Evolutionary conservation across 2,113 vertebrate genomes (phyloP).

Genomic region (Prunella himalayana): DNA sequence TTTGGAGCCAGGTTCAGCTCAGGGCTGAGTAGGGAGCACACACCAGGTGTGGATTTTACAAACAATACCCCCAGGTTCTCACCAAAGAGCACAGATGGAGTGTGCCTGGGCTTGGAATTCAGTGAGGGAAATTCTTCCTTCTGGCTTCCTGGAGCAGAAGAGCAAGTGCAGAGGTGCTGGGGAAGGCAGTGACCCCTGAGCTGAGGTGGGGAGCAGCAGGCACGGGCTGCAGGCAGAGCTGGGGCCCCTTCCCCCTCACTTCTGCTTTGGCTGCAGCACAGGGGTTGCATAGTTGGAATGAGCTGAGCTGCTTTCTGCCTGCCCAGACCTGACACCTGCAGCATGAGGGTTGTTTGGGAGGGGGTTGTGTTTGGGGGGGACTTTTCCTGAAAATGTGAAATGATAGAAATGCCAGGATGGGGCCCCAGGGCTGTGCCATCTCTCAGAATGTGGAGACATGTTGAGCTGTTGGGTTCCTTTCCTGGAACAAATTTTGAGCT

Average conservation of each 20-base stretch:
- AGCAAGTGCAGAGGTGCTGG: background rate
- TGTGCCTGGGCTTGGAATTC: background rate
- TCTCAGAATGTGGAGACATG: rapidly evolving
- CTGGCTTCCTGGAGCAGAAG: background rate
- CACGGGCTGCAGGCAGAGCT: background rate
- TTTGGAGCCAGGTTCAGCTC: background rate
- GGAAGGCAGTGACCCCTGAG: background rate
- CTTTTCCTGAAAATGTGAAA: background rate
- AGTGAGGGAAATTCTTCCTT: background rate
- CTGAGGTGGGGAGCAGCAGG: background rate
- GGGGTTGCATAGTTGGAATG: background rate
- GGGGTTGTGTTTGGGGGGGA: background rate
- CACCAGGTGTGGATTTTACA: background rate
- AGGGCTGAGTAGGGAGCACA: rapidly evolving
- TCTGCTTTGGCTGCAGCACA: background rate
- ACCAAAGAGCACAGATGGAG: rapidly evolving
- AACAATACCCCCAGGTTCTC: background rate
- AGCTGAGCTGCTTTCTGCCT: conserved; percentile 9
- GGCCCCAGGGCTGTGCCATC: background rate
- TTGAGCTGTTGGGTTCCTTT: background rate
- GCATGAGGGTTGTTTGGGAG: background rate
- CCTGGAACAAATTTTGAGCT: background rate
- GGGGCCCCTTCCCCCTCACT: background rate
- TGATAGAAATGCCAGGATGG: background rate
- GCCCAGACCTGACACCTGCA: background rate